Percentiles rank a stretch among this genome's conserved stretches.
Conservation (phyloP, 30 jellyfish, hydroid and myxozoan genomes). For the Aurelia aurita region DNA sequence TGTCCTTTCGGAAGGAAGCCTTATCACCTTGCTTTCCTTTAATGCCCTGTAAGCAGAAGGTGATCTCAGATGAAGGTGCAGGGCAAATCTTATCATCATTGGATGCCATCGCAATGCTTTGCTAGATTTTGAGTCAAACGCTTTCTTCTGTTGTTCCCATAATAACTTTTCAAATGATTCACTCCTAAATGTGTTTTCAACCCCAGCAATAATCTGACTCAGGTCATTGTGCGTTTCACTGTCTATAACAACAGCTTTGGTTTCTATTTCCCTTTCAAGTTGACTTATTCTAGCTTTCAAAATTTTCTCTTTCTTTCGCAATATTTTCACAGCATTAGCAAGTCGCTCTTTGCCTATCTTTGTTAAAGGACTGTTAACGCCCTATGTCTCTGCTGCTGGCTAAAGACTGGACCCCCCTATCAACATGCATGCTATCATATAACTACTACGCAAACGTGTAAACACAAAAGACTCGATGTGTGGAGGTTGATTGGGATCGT, state of each 20-base stretch:
- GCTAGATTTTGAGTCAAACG: conserved; percentile 1
- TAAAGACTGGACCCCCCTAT: too few species aligned
- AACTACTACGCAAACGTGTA: too few species aligned
- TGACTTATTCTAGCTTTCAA: not conserved
- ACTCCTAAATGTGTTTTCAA: not conserved
- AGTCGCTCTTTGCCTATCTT: too few species aligned
- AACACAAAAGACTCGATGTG: too few species aligned
- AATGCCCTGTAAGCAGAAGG: conserved; percentile 25
- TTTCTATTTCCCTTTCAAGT: conserved; percentile 6
- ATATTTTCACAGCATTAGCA: too few species aligned
- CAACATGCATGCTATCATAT: too few species aligned
- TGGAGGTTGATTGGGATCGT: too few species aligned
- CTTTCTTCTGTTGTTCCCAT: conserved; percentile 11
- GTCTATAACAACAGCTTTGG: conserved; percentile 7
- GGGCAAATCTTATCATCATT: conserved; percentile 16
- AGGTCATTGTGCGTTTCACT: conserved; percentile 6
- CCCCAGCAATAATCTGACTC: conserved; percentile 1
- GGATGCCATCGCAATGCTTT: conserved; percentile 17
- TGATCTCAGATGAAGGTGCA: conserved; percentile 22
- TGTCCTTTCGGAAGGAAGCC: conserved; percentile 8
- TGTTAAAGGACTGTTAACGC: too few species aligned
- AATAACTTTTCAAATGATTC: conserved; percentile 9
- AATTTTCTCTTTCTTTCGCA: conserved; percentile 3
- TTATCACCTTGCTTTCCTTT: conserved; percentile 4
- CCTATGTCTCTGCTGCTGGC: too few species aligned